A percentile compares a stretch with the other conserved stretches of the same genome.
phyloP scores from a whole-genome alignment of 1,140 invertebrate species.

The Pachyrhynchus sulphureomaculatus region DNA sequence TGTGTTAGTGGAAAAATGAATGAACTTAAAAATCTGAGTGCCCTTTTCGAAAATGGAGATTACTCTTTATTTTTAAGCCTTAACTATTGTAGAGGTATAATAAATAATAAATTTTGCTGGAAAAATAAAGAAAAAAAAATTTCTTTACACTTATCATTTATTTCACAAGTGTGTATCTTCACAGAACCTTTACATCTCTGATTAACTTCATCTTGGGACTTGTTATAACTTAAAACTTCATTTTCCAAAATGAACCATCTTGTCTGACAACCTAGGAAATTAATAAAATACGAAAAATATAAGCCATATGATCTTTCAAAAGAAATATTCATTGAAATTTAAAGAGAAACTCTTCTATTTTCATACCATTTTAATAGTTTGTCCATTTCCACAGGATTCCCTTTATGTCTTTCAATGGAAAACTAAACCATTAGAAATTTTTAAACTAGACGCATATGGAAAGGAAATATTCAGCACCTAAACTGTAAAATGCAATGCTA shows the following conservation, averaged over 20 bases:
- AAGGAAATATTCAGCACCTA: neutral
- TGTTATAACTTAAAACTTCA: conserved; percentile 79
- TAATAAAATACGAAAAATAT: conserved; percentile 14
- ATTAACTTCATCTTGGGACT: conserved; percentile 78
- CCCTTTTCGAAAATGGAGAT: too few relatives aligned
- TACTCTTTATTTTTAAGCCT: too few relatives aligned
- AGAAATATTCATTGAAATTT: neutral
- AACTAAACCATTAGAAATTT: neutral
- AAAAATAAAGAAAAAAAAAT: too few relatives aligned
- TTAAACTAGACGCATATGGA: neutral
- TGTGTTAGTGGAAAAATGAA: too few relatives aligned
- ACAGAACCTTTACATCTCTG: conserved; percentile 83
- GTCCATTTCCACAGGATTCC: conserved; percentile 81
- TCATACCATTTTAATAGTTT: conserved; percentile 81
- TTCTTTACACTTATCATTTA: conserved; percentile 64
- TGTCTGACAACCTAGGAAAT: conserved; percentile 79
- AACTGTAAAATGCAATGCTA: neutral
- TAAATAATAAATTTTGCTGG: too few relatives aligned
- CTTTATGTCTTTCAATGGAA: conserved; percentile 59
- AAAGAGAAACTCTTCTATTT: neutral
- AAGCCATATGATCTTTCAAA: neutral
- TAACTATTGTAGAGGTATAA: too few relatives aligned
- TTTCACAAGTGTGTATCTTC: conserved; percentile 80
- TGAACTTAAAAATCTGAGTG: too few relatives aligned
- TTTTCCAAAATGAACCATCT: conserved; percentile 82